These are phyloP conservation scores for Montipora sp. DNA, from an alignment of 64 coral and sea anemone genomes.

Conservation along the genomic window DNA sequence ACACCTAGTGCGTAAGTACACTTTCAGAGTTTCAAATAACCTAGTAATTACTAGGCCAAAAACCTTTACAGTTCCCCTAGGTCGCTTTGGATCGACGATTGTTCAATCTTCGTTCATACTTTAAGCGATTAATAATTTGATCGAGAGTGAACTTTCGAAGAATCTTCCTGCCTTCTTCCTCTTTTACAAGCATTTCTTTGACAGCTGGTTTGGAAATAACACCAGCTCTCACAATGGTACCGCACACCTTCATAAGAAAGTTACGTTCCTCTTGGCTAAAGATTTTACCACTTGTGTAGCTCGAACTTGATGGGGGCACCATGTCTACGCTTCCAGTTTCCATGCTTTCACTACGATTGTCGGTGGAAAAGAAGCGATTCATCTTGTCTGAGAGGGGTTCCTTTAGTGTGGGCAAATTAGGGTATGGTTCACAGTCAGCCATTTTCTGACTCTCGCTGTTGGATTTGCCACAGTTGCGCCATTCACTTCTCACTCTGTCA, in stretches of 20 bases:
- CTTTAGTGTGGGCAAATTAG: background rate
- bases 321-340: background rate
- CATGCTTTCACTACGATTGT: background rate
- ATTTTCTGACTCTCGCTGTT: background rate
- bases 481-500: background rate
- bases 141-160: background rate
- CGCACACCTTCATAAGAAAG: background rate
- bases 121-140: background rate
- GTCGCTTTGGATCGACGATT: background rate
- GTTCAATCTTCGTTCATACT: background rate
- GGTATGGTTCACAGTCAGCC: background rate
- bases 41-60: too few species aligned
- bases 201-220: background rate
- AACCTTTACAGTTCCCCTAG: background rate
- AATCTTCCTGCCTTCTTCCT: background rate
- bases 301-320: background rate
- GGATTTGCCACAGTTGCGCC: background rate
- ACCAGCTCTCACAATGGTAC: background rate
- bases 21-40: too few species aligned
- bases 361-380: background rate
- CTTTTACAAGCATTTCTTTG: background rate
- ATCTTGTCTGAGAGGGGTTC: background rate
- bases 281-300: background rate
- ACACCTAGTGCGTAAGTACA: too few species aligned
- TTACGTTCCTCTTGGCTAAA: background rate